Percentiles rank a stretch among this genome's conserved stretches.
phyloP scores from a whole-genome alignment of 2,797 vertebrate species.

The Galago senegalensis region DNA sequence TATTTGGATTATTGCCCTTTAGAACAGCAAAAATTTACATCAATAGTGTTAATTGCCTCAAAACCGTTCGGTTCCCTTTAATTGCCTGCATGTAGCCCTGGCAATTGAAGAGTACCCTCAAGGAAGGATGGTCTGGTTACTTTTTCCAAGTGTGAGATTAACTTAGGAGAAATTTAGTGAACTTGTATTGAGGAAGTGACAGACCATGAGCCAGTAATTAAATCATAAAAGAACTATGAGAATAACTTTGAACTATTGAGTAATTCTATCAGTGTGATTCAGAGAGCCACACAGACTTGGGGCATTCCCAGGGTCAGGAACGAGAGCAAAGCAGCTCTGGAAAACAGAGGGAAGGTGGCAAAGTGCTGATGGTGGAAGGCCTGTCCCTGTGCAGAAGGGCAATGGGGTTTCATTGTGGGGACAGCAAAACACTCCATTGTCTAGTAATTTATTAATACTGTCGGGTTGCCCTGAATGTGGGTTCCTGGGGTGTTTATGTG shows the following conservation, averaged over 20 bases:
- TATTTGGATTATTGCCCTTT: not conserved
- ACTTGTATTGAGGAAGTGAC: not conserved
- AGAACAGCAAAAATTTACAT: not conserved
- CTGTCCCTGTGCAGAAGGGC: not conserved
- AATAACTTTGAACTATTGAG: not conserved
- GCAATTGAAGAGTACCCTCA: no score
- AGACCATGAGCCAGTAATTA: not conserved
- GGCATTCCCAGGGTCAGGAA: not conserved
- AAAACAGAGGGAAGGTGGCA: not conserved
- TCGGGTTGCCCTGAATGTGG: not conserved
- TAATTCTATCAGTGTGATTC: not conserved
- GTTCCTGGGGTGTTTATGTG: not conserved
- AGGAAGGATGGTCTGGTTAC: not conserved
- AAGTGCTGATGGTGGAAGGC: not conserved
- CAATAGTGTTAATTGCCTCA: not conserved
- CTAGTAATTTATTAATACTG: not conserved
- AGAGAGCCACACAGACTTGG: not conserved
- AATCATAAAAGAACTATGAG: not conserved
- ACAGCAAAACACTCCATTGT: not conserved
- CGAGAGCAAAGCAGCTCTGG: not conserved
- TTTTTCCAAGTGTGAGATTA: not conserved
- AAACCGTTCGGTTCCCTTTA: not conserved
- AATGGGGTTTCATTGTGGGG: not conserved
- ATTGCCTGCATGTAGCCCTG: not conserved
- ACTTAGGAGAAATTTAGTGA: not conserved